A percentile compares a stretch with the other conserved stretches of the same genome.
Conservation (phyloP, 1,140 invertebrate genomes). For the Pygmarrhopalites habei region DNA sequence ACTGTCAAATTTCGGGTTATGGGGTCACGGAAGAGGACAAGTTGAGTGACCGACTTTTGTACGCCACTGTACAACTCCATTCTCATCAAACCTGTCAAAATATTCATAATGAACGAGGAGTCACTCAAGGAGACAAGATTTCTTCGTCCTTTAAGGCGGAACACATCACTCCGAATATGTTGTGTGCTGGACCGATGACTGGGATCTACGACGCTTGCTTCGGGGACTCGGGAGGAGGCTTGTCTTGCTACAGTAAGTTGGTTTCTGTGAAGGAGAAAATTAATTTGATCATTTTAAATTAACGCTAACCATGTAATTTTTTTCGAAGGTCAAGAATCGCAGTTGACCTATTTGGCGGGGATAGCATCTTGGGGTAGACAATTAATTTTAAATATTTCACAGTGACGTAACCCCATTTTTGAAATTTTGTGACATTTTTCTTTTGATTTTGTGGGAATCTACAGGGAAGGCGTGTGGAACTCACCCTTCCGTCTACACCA, state of each 20-base stretch:
- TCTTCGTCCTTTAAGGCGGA: slow-evolving; percentile 36
- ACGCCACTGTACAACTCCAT: slow-evolving; percentile 58
- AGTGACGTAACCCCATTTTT: too few species aligned
- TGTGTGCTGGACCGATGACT: slow-evolving; percentile 59
- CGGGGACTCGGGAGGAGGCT: slow-evolving; percentile 47
- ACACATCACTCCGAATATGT: slow-evolving; percentile 53
- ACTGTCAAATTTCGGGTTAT: slow-evolving; percentile 66
- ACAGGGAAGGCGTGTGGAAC: background rate
- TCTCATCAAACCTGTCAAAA: slow-evolving; percentile 53
- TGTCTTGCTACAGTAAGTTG: slow-evolving; percentile 48
- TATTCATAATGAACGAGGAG: slow-evolving; percentile 42
- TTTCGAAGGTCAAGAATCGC: slow-evolving; percentile 5
- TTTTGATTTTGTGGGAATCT: too few species aligned
- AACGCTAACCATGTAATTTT: background rate
- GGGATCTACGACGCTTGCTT: slow-evolving; percentile 62
- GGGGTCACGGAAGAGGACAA: slow-evolving; percentile 51
- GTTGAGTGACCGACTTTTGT: slow-evolving; percentile 52
- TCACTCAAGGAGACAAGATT: too few species aligned
- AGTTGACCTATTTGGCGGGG: slow-evolving; percentile 16
- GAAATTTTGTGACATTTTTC: too few species aligned
- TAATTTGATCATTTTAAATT: background rate
- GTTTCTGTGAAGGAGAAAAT: background rate
- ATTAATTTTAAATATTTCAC: too few species aligned
- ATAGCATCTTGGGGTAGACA: slow-evolving; percentile 26
- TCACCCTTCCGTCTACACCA: slow-evolving; percentile 17